A percentile compares a stretch with the other conserved stretches of the same genome.
Evolutionary conservation across 2,113 vertebrate species (phyloP).

Genomic region (Zosterops japonicus): DNA sequence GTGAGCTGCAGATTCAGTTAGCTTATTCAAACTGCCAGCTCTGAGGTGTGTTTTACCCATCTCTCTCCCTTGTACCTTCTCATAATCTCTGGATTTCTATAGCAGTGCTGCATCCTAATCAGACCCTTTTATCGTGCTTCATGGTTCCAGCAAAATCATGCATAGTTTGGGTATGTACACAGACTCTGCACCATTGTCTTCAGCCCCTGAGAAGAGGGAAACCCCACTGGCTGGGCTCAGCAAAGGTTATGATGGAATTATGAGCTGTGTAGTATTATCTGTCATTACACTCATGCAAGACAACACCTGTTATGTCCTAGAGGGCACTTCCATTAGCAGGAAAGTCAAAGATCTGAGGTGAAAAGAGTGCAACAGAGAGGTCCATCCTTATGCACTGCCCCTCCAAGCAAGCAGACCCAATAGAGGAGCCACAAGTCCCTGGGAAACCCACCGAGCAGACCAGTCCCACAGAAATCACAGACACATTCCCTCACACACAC

Average conservation of each 20-base stretch:
- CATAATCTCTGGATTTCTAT: not conserved
- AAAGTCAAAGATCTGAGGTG: not conserved
- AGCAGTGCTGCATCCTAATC: not conserved
- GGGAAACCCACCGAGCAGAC: not conserved
- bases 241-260: not conserved
- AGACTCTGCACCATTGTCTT: not conserved
- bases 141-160: not conserved
- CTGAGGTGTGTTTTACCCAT: not conserved
- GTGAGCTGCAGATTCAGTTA: not conserved
- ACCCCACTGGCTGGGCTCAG: not conserved
- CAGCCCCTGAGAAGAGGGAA: not conserved
- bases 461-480: not conserved
- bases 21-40: not conserved
- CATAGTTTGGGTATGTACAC: too few species aligned
- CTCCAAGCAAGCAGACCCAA: not conserved
- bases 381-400: not conserved
- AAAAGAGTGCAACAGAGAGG: not conserved
- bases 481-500: not conserved
- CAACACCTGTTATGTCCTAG: not conserved
- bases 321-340: not conserved
- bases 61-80: not conserved
- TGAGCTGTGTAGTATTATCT: rapidly evolving
- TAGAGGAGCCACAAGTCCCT: not conserved
- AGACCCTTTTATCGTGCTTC: not conserved
- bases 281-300: not conserved